phyloP scores from a whole-genome alignment of 2,797 vertebrate species.

The Erethizon dorsatum region DNA sequence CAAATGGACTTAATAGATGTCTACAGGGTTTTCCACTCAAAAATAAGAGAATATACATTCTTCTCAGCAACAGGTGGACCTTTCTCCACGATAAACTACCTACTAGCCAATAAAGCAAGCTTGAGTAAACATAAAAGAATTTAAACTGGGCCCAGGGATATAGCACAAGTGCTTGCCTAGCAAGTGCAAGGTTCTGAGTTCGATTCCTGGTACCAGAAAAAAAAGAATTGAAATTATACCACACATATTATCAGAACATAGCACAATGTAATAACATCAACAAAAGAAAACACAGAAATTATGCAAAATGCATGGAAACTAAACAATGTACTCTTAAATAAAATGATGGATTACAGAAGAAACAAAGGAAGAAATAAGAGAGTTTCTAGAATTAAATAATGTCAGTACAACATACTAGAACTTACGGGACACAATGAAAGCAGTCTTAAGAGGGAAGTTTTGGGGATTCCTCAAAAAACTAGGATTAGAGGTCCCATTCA shows the following conservation, averaged over 20 bases:
- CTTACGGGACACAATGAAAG: not conserved
- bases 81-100: not conserved
- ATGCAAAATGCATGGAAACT: not conserved
- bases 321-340: not conserved
- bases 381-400: not conserved
- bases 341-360: not conserved
- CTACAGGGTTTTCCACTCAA: not conserved
- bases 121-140: not conserved
- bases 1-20: not conserved
- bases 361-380: not conserved
- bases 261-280: too few species aligned
- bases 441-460: not conserved
- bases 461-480: too few species aligned
- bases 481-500: too few species aligned
- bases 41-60: not conserved
- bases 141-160: too few species aligned
- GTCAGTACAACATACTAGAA: not conserved
- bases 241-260: too few species aligned
- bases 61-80: not conserved
- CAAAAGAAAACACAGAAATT: not conserved
- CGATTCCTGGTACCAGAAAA: too few species aligned
- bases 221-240: too few species aligned
- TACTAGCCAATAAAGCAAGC: not conserved
- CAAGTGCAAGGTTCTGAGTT: too few species aligned
- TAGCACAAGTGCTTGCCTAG: too few species aligned